phyloP scores from a whole-genome alignment of 2,113 vertebrate species.

The Centropristis striata region DNA sequence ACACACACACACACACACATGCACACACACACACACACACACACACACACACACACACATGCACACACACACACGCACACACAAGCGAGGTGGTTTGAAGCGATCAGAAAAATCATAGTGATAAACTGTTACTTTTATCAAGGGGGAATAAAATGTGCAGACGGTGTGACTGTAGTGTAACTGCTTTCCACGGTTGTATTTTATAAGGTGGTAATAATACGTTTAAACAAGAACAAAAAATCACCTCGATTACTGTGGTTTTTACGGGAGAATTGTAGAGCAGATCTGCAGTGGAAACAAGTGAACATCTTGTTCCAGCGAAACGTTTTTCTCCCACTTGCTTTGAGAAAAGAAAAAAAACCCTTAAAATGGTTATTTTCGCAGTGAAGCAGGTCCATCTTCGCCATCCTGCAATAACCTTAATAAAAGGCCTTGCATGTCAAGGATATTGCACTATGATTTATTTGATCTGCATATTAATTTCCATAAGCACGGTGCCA shows the following conservation, averaged over 20 bases:
- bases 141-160: background rate
- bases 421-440: background rate
- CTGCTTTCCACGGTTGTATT: background rate
- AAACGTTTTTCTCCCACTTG: background rate
- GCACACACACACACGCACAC: background rate
- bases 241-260: background rate
- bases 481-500: constrained; percentile 14
- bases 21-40: too few relatives aligned
- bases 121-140: background rate
- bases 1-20: background rate
- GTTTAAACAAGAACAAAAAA: background rate
- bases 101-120: background rate
- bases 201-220: background rate
- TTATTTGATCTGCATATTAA: constrained; percentile 54
- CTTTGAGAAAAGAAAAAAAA: background rate
- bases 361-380: background rate
- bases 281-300: background rate
- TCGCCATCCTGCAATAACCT: constrained; percentile 16
- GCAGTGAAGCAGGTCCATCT: constrained; percentile 1
- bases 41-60: background rate
- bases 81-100: background rate
- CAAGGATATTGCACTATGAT: constrained; percentile 50
- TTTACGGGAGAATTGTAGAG: background rate
- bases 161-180: background rate
- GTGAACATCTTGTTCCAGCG: constrained; percentile 2